Percentiles rank a stretch among this genome's conserved stretches.
Evolutionary conservation across 1,140 invertebrate genomes (phyloP).

Genomic region (Adelges cooleyi): DNA sequence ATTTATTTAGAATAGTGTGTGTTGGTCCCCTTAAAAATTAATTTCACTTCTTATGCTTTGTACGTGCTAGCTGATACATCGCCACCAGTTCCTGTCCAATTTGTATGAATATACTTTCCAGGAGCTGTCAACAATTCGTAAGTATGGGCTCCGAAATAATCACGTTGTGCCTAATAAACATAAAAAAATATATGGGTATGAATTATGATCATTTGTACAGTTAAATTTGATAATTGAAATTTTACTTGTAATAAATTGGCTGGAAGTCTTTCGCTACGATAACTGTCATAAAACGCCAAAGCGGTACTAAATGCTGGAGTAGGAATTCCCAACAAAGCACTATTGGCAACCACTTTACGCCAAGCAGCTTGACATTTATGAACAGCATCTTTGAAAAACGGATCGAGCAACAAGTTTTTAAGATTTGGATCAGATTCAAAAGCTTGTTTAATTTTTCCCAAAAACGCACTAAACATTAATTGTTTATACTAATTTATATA

Average conservation of each 20-base stretch:
- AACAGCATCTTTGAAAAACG: conserved; percentile 86
- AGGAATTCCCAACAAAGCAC: conserved; percentile 69
- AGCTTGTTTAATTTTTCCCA: conserved; percentile 93
- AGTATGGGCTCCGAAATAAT: conserved; percentile 98
- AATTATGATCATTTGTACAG: neutral
- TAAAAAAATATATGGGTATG: neutral
- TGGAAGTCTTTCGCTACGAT: conserved; percentile 64
- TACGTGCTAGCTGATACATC: conserved; percentile 94
- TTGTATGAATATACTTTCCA: conserved; percentile 88
- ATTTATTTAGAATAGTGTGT: too few relatives aligned
- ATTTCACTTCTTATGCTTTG: conserved; percentile 54
- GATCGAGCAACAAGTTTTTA: conserved; percentile 82
- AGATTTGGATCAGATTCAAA: conserved; percentile 86
- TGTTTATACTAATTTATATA: too few relatives aligned
- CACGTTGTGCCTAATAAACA: conserved; percentile 75
- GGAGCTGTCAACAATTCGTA: conserved; percentile 82
- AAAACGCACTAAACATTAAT: conserved; percentile 33
- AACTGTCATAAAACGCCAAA: conserved; percentile 95
- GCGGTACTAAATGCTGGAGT: conserved; percentile 86
- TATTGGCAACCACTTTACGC: conserved; percentile 46
- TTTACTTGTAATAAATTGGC: conserved; percentile 81
- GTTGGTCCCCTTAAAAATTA: conserved; percentile 11
- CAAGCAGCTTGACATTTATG: conserved; percentile 61
- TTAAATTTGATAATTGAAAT: conserved; percentile 23
- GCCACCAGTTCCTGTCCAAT: conserved; percentile 97